Base-by-base conservation (phyloP, 2,113 vertebrate genomes). In the Sapayoa aenigma region DNA sequence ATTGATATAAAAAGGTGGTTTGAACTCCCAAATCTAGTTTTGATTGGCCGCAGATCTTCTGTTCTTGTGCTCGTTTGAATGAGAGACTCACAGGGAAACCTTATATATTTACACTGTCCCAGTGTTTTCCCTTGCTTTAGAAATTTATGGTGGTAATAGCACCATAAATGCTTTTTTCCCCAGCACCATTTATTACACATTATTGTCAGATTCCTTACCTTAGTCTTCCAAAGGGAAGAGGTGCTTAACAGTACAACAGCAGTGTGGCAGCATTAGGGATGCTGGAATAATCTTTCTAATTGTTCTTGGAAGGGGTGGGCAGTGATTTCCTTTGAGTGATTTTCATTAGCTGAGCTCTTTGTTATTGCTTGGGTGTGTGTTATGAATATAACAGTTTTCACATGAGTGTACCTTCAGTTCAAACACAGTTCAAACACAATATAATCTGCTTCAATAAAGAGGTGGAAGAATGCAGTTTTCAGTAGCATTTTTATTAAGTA, bases 251-350 rank as follows among this genome's bases (percentile, higher is more conserved):
- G 59, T 21, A n/a, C 71, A 87, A 50, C 76, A 82, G 72, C 69
- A 78, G 71, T 1, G 0, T 14, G 28, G 58, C 73, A 93, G 68
- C 41, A 77, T 82, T 91, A 96, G 80, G 66, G 75, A 93, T 84
- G 89, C 84, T 71, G 86, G 83, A 96, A 94, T 92, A 93, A 95
- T 94, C 95, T 90, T 88, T 53, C 86, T 94, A 94, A 96, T 89
- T 95, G 87, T 94, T 96, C 73, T 84, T 93, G 63, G 78, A 94
- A 83, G 46, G 30, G 52, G 59, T 68, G 89, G 74, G 76, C 89
- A 94, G 83, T 81, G 91, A 77, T 90, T 92, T 89, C 81, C 66
- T 87, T 23, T 37, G 91, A 94, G 92, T 94, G 84, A 85, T 94
- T 96, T 96, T 96, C 92, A 95, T 95, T 94, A 95, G 73, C 94